Percentiles rank a stretch among this genome's conserved stretches.
phyloP scores from a whole-genome alignment of 2,113 vertebrate genomes.

The Pristiophorus japonicus region DNA sequence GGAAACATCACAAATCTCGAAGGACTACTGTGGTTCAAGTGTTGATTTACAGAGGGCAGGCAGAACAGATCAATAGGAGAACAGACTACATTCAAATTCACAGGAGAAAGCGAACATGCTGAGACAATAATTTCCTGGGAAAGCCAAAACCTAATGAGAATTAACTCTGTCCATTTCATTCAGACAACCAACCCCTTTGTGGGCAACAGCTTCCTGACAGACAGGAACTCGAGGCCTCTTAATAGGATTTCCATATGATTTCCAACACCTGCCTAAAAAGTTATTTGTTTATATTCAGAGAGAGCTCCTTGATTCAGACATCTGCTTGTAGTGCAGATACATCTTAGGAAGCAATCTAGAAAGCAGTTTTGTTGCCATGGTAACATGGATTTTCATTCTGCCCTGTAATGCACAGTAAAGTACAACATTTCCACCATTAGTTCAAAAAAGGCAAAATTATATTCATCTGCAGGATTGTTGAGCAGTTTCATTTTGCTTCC shows the following conservation, averaged over 20 bases:
- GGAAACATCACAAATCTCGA: conserved; percentile 51
- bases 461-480: neutral
- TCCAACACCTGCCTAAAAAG: conserved; percentile 76
- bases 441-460: conserved; percentile 64
- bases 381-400: conserved; percentile 55
- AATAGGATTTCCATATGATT: conserved; percentile 83
- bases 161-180: conserved; percentile 66
- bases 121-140: conserved; percentile 73
- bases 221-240: conserved; percentile 66
- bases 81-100: conserved; percentile 61
- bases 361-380: conserved; percentile 79
- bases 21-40: conserved; percentile 50
- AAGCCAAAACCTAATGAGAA: conserved; percentile 70
- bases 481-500: conserved; percentile 9
- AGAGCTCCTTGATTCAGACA: conserved; percentile 71
- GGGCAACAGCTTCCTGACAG: conserved; percentile 63
- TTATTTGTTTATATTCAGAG: conserved; percentile 74
- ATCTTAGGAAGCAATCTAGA: conserved; percentile 72
- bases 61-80: conserved; percentile 60
- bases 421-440: conserved; percentile 71
- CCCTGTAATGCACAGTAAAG: conserved; percentile 46
- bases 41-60: conserved; percentile 56
- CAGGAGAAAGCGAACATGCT: conserved; percentile 59
- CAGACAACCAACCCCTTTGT: conserved; percentile 65
- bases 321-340: conserved; percentile 71